Evolutionary conservation across 2,888 invertebrate species (phyloP), one percentile per base, ranked within the genome.

Genomic region (Nemoura dubitans): DNA sequence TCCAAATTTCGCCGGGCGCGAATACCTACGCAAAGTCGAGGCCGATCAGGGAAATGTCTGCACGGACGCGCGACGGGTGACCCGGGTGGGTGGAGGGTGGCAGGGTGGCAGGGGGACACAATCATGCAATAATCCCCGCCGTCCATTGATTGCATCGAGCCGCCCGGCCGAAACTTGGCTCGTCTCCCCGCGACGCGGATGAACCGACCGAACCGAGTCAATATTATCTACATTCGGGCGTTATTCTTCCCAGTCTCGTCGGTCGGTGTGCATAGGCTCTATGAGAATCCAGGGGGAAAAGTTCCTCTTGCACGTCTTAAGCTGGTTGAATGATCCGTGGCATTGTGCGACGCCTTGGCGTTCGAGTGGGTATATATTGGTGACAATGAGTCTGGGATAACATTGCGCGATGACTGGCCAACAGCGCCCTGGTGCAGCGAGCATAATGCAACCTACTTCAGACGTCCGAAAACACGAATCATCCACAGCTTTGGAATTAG

Each of bases 11-110:
- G 76, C 27, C 84, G 26, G 30, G 10, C 76, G 16, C 21, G 84
- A 84, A 84, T 84, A 76, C 84, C 84, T 84, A 84, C 84, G 84
- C 84, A 84, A 84, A 84, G 84, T 84, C 84, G 59, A 29, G 2
- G 76, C 59, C 84, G 84, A 84, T 84, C 84, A 84, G 59, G 84
- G 76, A 84, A 84, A 84, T 84, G 59, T 84, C 84, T 84, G 84
- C 84, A 84, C 84, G 84, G 76, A 59, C 84, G 84, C 84, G 76
- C 76, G 28, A n/a, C 7, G 81, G 16, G 76, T 26, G 59, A 6
- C 36, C 27, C 43, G 28, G 83, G 83, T n/a, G 59, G 59, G 5
- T 10, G 76, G 30, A 78, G 29, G 28, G n/a, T n/a, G n/a, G n/a
- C n/a, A n/a, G 76, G 84, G 36, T 36, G 36, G 76, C 28, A 30